Percentiles rank a stretch among this genome's conserved stretches.
phyloP scores from a whole-genome alignment of 2,888 invertebrate genomes.

The Meloe dianella region DNA sequence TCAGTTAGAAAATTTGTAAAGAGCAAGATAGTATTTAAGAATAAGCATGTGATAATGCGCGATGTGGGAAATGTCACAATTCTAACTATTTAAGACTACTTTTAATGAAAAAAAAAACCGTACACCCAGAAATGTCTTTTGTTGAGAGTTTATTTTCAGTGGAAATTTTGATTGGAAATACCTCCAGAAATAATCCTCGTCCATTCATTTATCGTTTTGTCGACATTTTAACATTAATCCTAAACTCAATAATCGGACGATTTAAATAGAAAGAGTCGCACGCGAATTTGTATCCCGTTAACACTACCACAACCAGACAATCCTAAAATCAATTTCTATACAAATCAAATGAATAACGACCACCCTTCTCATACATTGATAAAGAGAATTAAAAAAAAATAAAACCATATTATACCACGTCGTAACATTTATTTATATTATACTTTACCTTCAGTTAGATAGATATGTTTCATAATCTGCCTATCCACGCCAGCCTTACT shows the following conservation, averaged over 20 bases:
- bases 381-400: background rate
- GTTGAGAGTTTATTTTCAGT: too few relatives aligned
- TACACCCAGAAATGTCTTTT: too few relatives aligned
- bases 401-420: constrained; percentile 13
- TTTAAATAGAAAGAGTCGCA: constrained; percentile 14
- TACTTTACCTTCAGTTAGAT: constrained; percentile 7
- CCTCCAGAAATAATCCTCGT: too few relatives aligned
- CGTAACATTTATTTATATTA: constrained; percentile 8
- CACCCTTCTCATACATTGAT: background rate
- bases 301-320: constrained; percentile 40
- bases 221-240: background rate
- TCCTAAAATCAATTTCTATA: constrained; percentile 44
- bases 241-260: background rate
- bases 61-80: too few relatives aligned
- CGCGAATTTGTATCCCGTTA: constrained; percentile 27
- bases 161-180: background rate
- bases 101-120: too few relatives aligned
- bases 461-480: constrained; percentile 49
- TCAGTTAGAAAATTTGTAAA: background rate
- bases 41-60: too few relatives aligned
- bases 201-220: too few relatives aligned
- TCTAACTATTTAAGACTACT: background rate
- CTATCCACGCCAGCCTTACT: constrained; percentile 51
- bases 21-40: too few relatives aligned
- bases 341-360: constrained; percentile 40